Base-by-base conservation (phyloP, 2,113 vertebrate species). In the Apaloderma vittatum region DNA sequence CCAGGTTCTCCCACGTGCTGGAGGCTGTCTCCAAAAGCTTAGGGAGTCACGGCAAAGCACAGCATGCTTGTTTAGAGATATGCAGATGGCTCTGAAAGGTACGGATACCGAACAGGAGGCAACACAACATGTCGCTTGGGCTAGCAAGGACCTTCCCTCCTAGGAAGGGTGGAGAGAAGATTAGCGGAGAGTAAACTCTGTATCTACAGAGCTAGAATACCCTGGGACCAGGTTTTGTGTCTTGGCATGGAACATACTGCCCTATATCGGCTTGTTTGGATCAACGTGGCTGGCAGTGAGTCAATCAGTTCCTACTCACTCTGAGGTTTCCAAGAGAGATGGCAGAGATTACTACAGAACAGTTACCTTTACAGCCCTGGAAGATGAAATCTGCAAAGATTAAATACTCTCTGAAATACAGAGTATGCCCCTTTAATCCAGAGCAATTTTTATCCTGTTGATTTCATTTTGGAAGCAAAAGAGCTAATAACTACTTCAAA, bases 401-500 rank as follows among this genome's bases (percentile, higher is more conserved):
- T 10, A 40, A 40, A 40, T 40, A 40, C 15, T 83, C 29, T 57
- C 58, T 45, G 24, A 92, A 92, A 86, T 54, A 65, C 4, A 4
- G 9, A 62, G 4, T 48, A 34, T 19, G 7, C 3, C 9, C 55
- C 72, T 91, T 85, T 59, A 80, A 76, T 83, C 13, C 46, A 82
- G 27, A 62, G 43, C 32, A 73, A 40, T 90, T 86, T 86, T 86
- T 71, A 54, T 77, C 73, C 17, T 48, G 23, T 37, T 58, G 59
- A 43, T 74, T 92, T 71, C 6, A 49, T 59, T 90, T 82, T 76
- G 29, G 43, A 95, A 75, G 40, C 0, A 0, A 10, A 94, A 83
- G n/a, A 80, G 23, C 62, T 62, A 70, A 91, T 58, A 89, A 79
- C 22, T 88, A 70, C 78, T 95, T 96, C 78, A 96, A 93, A 94